Evolutionary conservation across 2,888 invertebrate genomes (phyloP), one percentile per base, ranked within the genome.

Genomic region (Agriopis aurantiaria): DNA sequence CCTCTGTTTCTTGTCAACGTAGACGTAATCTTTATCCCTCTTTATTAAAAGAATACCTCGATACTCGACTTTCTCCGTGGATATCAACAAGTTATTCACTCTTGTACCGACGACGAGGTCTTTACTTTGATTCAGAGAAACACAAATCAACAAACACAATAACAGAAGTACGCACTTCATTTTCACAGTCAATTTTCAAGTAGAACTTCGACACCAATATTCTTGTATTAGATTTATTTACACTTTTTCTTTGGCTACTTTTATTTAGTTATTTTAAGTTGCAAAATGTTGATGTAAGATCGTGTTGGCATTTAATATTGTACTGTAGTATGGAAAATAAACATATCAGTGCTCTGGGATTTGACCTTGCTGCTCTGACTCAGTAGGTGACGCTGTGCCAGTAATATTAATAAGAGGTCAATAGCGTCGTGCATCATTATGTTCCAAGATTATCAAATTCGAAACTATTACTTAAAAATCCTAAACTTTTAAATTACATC

Each of bases 1-100:
- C 78, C 92, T 85, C 68, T 88, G 83, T 75, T 91, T 89, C 3
- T 87, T 71, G 82, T 92, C 92, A 23, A 81, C 82, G 73, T 91
- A 92, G 49, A 75, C 79, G 71, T 91, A 92, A 81, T 91, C 92
- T 80, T 92, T 91, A 72, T 91, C 91, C 70, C 91, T 83, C 72
- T 76, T 87, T 75, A 89, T 81, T 6, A 92, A 80, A 43, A 88
- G 89, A 71, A 91, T 81, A 48, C 78, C 80, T 46, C 80, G 81
- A 64, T 83, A 85, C 61, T 85, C 82, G 64, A 92, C 80, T 85
- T 90, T 92, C 68, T 90, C 86, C 11, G 92, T 92, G 8, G 89
- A 90, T 81, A 92, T 85, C 74, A 92, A 83, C 73, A 91, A 82
- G 80, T 91, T 92, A 75, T 92, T 91, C 67, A 85, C 84, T 82